A percentile compares a stretch with the other conserved stretches of the same genome.
phyloP scores from a whole-genome alignment of 1,140 invertebrate genomes.

The Conopomorpha cramerella region DNA sequence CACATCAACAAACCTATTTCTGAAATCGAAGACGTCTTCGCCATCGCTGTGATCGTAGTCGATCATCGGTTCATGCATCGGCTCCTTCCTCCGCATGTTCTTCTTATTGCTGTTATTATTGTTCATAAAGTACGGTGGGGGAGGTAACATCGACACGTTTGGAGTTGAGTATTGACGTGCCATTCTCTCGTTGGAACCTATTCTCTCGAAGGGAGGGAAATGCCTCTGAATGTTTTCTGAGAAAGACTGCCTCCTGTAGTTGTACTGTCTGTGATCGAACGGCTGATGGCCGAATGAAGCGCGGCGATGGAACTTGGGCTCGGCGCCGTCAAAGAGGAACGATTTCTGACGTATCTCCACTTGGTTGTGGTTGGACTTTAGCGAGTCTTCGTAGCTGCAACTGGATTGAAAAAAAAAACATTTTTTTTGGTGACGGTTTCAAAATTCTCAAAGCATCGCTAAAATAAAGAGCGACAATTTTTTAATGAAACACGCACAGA shows the following conservation, averaged over 20 bases:
- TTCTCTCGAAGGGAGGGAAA: constrained; percentile 31
- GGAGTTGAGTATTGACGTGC: constrained; percentile 38
- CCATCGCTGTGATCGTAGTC: constrained; percentile 58
- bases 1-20: too few species aligned
- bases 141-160: constrained; percentile 20
- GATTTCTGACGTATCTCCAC: constrained; percentile 7
- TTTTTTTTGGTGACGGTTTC: too few species aligned
- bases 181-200: constrained; percentile 18
- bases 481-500: too few species aligned
- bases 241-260: constrained; percentile 37
- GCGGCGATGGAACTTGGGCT: constrained; percentile 24
- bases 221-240: constrained; percentile 47
- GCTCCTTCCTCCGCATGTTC: constrained; percentile 32
- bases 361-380: constrained; percentile 59
- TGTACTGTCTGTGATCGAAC: constrained; percentile 17
- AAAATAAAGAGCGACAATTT: neutral
- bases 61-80: constrained; percentile 42
- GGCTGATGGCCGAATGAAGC: constrained; percentile 40
- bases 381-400: constrained; percentile 68
- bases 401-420: too few species aligned
- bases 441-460: neutral
- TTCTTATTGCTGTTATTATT: constrained; percentile 30
- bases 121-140: constrained; percentile 29
- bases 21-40: constrained; percentile 45
- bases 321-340: constrained; percentile 17